phyloP scores from a whole-genome alignment of 2,113 vertebrate species.

The Entelurus aequoreus region DNA sequence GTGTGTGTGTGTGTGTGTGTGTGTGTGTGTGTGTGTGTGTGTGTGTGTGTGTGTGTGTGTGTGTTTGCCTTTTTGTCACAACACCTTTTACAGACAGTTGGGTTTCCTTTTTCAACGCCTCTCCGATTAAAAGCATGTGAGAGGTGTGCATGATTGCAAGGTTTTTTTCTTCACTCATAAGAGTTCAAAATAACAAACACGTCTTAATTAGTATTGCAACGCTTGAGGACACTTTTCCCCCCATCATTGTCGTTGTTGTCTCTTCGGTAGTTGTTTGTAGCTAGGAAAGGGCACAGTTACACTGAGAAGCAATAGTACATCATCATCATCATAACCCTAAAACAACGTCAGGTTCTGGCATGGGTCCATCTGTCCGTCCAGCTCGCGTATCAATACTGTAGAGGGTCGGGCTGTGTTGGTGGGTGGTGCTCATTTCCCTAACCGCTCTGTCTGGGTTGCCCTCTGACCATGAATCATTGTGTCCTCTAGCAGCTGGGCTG shows the following conservation, averaged over 20 bases:
- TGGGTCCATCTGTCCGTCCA: constrained; percentile 17
- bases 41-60: too few relatives aligned
- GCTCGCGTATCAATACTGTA: constrained; percentile 23
- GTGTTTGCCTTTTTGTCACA: too few relatives aligned
- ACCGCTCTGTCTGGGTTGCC: constrained; percentile 53
- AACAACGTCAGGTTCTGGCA: constrained; percentile 22
- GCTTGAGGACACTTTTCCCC: not conserved
- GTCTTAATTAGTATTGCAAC: not conserved
- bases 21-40: too few relatives aligned
- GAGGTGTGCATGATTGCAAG: not conserved
- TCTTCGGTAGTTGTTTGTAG: constrained; percentile 16
- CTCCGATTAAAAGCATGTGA: constrained; percentile 4
- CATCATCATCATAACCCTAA: constrained; percentile 35
- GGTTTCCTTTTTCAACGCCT: constrained; percentile 4
- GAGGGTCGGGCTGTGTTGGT: constrained; percentile 41
- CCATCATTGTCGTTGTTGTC: constrained; percentile 11
- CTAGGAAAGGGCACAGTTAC: constrained; percentile 27
- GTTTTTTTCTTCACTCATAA: not conserved
- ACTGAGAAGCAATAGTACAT: constrained; percentile 27
- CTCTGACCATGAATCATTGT: constrained; percentile 62
- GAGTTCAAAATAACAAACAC: not conserved
- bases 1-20: too few relatives aligned
- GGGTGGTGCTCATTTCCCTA: constrained; percentile 54
- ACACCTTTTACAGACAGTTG: too few relatives aligned
- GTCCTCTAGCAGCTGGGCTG: constrained; percentile 61